These are phyloP conservation scores for Kryphioiulus occultus DNA, from an alignment of 2,888 invertebrate species.

Conservation along the genomic window DNA sequence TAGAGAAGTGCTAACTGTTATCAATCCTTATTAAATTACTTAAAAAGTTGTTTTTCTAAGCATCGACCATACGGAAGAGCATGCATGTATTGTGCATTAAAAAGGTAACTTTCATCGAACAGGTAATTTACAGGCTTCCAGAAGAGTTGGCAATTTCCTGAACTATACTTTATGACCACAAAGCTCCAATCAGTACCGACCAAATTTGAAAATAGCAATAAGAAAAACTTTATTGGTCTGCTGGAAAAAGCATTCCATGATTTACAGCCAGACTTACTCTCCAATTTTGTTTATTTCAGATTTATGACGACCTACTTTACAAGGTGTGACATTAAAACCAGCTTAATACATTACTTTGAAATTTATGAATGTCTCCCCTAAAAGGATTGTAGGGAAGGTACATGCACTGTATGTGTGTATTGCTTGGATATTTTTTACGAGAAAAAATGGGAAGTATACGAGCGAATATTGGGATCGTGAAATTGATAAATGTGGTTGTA, in stretches of 20 bases:
- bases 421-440: background rate
- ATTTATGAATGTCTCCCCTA: background rate
- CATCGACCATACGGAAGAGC: too few species aligned
- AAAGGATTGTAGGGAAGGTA: background rate
- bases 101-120: too few species aligned
- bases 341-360: background rate
- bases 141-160: background rate
- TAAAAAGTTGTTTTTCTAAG: too few species aligned
- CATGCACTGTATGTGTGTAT: too few species aligned
- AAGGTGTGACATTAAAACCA: background rate
- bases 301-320: background rate
- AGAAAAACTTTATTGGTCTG: background rate
- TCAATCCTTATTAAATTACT: too few species aligned
- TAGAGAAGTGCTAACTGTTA: too few species aligned
- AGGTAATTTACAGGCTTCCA: background rate
- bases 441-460: background rate
- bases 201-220: background rate
- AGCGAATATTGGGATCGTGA: background rate
- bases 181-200: background rate
- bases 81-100: too few species aligned
- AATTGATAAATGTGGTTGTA: background rate
- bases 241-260: background rate
- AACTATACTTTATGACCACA: background rate
- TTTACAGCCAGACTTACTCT: conserved; percentile 12
- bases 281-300: conserved; percentile 18